Evolutionary conservation across 2,113 vertebrate species (phyloP), one percentile per base, ranked within the genome.

Genomic region (Telmatochromis brachygnathus): DNA sequence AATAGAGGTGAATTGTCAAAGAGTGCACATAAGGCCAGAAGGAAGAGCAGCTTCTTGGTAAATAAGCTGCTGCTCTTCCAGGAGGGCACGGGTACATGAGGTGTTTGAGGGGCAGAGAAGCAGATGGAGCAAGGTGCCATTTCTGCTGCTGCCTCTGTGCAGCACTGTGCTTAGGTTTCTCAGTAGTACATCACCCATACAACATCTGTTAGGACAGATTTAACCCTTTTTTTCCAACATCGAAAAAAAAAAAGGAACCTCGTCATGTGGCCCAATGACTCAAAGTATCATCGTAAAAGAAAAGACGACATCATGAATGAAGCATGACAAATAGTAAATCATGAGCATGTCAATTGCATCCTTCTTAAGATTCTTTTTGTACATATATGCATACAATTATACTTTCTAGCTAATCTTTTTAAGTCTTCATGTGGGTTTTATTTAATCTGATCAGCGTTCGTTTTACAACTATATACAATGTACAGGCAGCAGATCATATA

Each of bases 381-480:
- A 95, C 90, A 96, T 93, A 95, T 94, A 93, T 95, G 92, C 95
- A 95, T 95, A 96, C 92, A 96, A 93, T 93, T 95, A 94, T 92
- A 96, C 85, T 87, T 94, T 92, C 88, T 93, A 93, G 91, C 95
- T 96, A 94, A 95, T 95, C 92, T 94, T 91, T 65, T 94, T 89
- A 91, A 91, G 87, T 95, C 93, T 95, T 96, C 91, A 93, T 89
- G 92, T 94, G 90, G 87, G 92, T 94, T 96, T 97, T 94, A 96
- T 96, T 96, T 96, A 88, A 94, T 96, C 94, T 94, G 94, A 95
- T 96, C 93, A 95, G 93, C 91, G 92, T 88, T 94, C 94, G 92
- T 96, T 97, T 96, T 96, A 97, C 96, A 97, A 96, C 94, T 97
- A 97, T 97, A 96, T 97, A 97, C 97, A 97, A 96, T 97, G 95